Conservation (phyloP, 2,888 invertebrate genomes). For the Athrips mouffetella region DNA sequence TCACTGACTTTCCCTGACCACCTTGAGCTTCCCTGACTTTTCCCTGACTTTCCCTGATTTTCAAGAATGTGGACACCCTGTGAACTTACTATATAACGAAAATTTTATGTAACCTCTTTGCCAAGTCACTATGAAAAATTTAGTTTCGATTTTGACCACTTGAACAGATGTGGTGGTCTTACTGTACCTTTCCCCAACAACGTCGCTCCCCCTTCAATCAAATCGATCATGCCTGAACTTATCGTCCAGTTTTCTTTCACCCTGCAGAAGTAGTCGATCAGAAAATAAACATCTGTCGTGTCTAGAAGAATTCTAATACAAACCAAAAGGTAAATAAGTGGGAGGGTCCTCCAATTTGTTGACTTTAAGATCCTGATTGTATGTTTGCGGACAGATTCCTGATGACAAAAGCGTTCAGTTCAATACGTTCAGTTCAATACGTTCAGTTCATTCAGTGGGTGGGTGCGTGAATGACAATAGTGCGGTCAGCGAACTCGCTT, state of each 20-base stretch:
- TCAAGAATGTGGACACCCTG: no score
- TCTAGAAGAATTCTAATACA: conserved; percentile 26
- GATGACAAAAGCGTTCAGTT: conserved; percentile 43
- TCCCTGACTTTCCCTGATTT: no score
- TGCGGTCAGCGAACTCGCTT: conserved; percentile 42
- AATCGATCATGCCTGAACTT: no score
- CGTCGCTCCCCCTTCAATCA: background rate
- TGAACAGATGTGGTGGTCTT: no score
- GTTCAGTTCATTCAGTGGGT: conserved; percentile 44
- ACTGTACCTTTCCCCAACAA: no score
- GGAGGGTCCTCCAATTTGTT: conserved; percentile 63
- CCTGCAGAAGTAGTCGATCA: background rate
- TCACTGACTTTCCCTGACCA: no score
- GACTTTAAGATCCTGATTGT: conserved; percentile 58
- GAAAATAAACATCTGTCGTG: conserved; percentile 1
- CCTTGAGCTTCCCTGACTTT: no score
- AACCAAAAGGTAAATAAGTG: conserved; percentile 45
- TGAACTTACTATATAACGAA: no score
- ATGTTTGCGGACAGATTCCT: conserved; percentile 54
- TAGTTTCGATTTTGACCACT: no score
- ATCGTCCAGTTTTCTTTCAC: no score
- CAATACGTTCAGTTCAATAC: conserved; percentile 41
- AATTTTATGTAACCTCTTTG: no score
- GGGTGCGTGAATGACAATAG: conserved; percentile 45
- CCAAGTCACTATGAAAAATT: no score